Base-by-base conservation (phyloP, 2,113 vertebrate genomes). In the Syrmaticus mikado region DNA sequence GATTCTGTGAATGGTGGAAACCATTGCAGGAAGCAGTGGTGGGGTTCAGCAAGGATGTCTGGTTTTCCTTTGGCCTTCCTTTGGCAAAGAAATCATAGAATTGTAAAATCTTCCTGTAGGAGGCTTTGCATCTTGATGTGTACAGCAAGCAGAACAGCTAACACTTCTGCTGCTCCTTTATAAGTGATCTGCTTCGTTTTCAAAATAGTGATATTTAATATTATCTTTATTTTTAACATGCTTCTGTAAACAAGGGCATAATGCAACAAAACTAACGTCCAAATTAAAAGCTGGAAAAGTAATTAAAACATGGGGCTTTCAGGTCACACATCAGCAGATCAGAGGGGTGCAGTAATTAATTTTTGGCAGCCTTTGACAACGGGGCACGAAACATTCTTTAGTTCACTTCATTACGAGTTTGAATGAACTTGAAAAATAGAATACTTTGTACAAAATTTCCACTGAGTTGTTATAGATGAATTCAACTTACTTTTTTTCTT, bases 21-120 rank as follows among this genome's bases (percentile, higher is more conserved):
- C 57, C 10, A 20, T 6, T 11, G 28, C 10, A 8, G 73, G 64
- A 74, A 92, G 18, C 27, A 40, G 41, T 1, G 0, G 1, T 6
- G 61, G 17, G 19, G 34, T 61, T 38, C 48, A 60, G 34, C 21
- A 34, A 66, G 38, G 67, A 62, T 24, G 46, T n/a, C 9, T 7
- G 5, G 55, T 55, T 83, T 88, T 30, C 5, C 1, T 34, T 55
- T 22, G 18, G 21, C 62, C 30, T 76, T 38, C 52, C 25, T 8
- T 15, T 50, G 48, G 48, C 48, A 50, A 22, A 50, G 22, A 50
- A 50, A 50, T 24, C 11, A 12, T 22, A 22, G 46, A 48, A 48
- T 11, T 24, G 48, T 24, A 50, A 24, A 50, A 20, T 50, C 48
- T 22, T 50, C 48, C 48, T 50, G 11, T 24, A 50, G 55, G 28